phyloP scores from a whole-genome alignment of 2,888 invertebrate species.

The Caenorhabditis sp. region DNA sequence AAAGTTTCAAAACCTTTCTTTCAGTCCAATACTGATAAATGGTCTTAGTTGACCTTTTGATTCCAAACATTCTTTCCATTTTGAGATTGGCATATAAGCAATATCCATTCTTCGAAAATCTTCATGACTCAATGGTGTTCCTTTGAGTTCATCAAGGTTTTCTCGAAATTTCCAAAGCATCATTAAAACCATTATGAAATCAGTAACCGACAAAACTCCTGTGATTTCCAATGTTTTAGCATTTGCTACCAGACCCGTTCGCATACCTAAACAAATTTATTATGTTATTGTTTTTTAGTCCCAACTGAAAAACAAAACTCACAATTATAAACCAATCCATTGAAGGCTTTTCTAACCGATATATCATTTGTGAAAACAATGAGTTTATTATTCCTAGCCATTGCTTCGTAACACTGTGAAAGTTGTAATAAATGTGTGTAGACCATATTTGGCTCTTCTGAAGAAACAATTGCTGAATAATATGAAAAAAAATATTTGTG shows the following conservation, averaged over 20 bases:
- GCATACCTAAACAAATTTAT: conserved; percentile 28
- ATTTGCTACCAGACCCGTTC: conserved; percentile 48
- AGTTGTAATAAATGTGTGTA: conserved; percentile 48
- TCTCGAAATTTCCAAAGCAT: conserved; percentile 51
- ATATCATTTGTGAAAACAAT: conserved; percentile 49
- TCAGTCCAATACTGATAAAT: conserved; percentile 43
- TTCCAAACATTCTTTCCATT: conserved; percentile 43
- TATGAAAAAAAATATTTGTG: too few species aligned
- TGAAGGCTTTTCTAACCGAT: conserved; percentile 47
- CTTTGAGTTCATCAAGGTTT: conserved; percentile 39
- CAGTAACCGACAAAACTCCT: conserved; percentile 51
- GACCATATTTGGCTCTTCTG: conserved; percentile 45
- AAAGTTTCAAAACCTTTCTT: conserved; percentile 24
- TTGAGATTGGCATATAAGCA: conserved; percentile 42
- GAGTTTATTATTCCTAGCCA: conserved; percentile 50
- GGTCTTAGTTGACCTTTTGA: conserved; percentile 41
- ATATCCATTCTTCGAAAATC: conserved; percentile 45
- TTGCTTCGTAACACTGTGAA: conserved; percentile 49
- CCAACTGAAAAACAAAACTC: too few species aligned
- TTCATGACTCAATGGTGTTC: conserved; percentile 42
- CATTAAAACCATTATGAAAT: conserved; percentile 53
- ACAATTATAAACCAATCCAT: conserved; percentile 51
- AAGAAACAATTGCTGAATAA: not conserved
- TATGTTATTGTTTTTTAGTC: not conserved
- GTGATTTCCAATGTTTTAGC: conserved; percentile 39